Base-by-base conservation (phyloP, 2,113 vertebrate genomes). In the Tamias sibiricus region DNA sequence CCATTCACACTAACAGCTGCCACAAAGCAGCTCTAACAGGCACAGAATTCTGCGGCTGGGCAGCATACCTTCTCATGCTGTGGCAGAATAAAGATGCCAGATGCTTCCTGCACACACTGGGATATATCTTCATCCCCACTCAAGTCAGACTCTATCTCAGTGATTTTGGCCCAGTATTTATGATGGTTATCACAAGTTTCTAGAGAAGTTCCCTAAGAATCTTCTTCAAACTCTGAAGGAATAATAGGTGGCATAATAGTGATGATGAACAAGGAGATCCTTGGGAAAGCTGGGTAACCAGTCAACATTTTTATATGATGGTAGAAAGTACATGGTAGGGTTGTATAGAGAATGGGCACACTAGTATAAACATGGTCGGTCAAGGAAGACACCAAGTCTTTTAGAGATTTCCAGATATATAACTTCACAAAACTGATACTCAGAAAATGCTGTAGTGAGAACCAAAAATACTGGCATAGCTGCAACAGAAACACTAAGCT, bases 1-100 rank as follows among this genome's bases (percentile, higher is more conserved):
- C 87, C 95, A 90, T 93, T 96, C 95, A 97, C 95, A 96, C 84
- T 64, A 91, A 57, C 88, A 97, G 84, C 80, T 96, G 93, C 83
- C 75, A 90, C 35, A 76, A 16, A 32, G n/a, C 71, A 91, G 86
- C 76, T 94, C 69, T 64, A 66, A 62, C n/a, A 62, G 26, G 54
- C 49, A 30, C 4, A 2, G 30, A 42, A 52, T 87, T 57, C 71
- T 94, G 57, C 22, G 57, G 12, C 86, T 32, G n/a, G 94, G 81
- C 69, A 62, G 59, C 89, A 83, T 30, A 83, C 59, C 64, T 91
- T 72, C 92, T 72, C 20, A 9, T 28, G 87, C 54, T 79, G 7
- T 11, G 32, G n/a, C 35, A 13, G 44, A 19, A 30, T 35, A 40
- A 68, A 57, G 57, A 89, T 42, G 66, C 76, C 91, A 80, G 77